These are phyloP conservation scores for Eufriesea mexicana DNA, from an alignment of 1,140 invertebrate genomes.

Conservation along the genomic window DNA sequence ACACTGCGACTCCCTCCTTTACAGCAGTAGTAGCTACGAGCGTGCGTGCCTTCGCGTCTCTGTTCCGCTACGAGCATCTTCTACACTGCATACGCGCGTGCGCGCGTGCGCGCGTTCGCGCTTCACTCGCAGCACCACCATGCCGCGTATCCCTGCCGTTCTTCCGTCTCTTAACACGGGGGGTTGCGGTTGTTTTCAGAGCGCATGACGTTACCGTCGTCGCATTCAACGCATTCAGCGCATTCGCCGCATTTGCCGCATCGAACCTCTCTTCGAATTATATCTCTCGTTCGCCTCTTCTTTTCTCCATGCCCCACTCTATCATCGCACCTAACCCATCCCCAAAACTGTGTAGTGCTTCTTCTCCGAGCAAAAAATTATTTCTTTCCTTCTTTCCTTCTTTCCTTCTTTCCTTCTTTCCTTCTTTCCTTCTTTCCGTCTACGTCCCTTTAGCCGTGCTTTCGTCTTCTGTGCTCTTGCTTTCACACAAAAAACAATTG, in stretches of 20 bases:
- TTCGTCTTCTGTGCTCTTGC: too few relatives aligned
- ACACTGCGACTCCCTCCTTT: conserved; percentile 64
- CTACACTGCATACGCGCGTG: neutral
- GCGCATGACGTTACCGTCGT: conserved; percentile 70
- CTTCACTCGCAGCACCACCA: neutral
- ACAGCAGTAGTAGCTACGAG: conserved; percentile 10
- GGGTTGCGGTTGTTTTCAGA: conserved; percentile 70
- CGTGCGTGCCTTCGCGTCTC: conserved; percentile 7
- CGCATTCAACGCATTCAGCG: conserved; percentile 71
- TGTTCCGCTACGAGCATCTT: neutral
- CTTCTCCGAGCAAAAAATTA: too few relatives aligned
- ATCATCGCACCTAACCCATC: neutral
- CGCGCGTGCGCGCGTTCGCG: conserved; percentile 72
- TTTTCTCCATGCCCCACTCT: neutral
- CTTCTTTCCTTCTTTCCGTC: too few relatives aligned
- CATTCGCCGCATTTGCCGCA: conserved; percentile 54
- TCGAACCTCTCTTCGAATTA: conserved; percentile 36
- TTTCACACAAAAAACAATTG: neutral
- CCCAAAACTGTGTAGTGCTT: neutral
- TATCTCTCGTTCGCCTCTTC: conserved; percentile 11
- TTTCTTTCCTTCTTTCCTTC: neutral
- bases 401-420: too few relatives aligned
- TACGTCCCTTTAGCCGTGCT: too few relatives aligned
- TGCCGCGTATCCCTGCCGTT: neutral
- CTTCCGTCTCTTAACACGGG: neutral